Evolutionary conservation across 2,113 vertebrate species (phyloP).

Genomic region (Poicephalus gulielmi): DNA sequence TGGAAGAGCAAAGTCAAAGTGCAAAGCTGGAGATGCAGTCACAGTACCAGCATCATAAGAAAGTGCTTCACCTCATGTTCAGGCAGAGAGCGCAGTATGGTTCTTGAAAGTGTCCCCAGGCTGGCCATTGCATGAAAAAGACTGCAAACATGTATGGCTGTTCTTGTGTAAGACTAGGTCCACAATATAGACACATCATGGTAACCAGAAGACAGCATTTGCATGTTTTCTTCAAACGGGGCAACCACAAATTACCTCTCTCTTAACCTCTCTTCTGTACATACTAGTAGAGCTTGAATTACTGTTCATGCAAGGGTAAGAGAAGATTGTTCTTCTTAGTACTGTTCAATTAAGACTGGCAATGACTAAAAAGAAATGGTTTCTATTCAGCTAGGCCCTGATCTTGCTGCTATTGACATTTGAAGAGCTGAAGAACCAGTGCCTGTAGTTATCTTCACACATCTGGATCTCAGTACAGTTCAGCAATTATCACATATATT

Average conservation of each 20-base stretch:
- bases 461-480: not conserved
- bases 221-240: not conserved
- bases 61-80: not conserved
- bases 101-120: not conserved
- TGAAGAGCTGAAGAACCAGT: not conserved
- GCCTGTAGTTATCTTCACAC: not conserved
- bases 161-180: not conserved
- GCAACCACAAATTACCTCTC: not conserved
- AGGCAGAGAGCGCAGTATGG: not conserved
- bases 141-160: not conserved
- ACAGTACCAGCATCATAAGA: not conserved
- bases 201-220: not conserved
- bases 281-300: not conserved
- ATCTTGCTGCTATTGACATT: not conserved
- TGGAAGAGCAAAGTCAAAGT: not conserved
- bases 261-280: not conserved
- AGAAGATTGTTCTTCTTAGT: not conserved
- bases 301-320: not conserved
- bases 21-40: not conserved
- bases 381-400: not conserved
- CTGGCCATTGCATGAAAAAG: not conserved
- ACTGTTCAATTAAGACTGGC: not conserved
- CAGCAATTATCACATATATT: not conserved
- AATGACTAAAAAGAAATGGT: fast-evolving
- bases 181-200: not conserved